Percentiles rank a stretch among this genome's conserved stretches.
These are phyloP conservation scores for Strongylocentrotus purpuratus DNA, from an alignment of 35 echinoderm and acorn worm genomes.

Conservation along the genomic window DNA sequence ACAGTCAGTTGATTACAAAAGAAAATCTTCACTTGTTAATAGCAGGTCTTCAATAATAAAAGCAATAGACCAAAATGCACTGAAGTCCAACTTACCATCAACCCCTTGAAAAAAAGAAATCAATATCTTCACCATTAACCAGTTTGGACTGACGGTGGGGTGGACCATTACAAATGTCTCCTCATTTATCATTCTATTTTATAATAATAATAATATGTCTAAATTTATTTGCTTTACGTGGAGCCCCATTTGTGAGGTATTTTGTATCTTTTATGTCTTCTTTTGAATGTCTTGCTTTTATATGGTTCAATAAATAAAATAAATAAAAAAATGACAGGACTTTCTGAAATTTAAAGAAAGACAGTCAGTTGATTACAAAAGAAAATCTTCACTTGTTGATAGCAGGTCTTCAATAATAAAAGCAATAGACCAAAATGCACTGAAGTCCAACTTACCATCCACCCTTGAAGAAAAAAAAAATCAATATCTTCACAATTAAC, in stretches of 20 bases:
- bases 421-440: not conserved
- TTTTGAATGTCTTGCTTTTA: no score
- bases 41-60: not conserved
- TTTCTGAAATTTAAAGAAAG: no score
- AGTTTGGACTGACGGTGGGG: not conserved
- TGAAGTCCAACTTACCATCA: not conserved
- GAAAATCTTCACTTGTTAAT: no score
- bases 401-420: not conserved
- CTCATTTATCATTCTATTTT: slow-evolving; percentile 29
- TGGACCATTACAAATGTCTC: not conserved
- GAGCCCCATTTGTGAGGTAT: no score
- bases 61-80: not conserved
- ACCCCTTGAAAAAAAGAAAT: not conserved
- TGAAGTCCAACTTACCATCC: not conserved
- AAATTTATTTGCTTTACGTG: no score
- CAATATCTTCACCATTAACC: slow-evolving; percentile 7
- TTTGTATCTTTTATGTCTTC: no score
- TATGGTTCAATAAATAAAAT: no score
- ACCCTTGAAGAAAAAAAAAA: not conserved
- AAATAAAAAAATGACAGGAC: no score
- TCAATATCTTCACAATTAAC: slow-evolving; percentile 2
- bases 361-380: no score
- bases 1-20: no score
- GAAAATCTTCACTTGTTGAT: no score
- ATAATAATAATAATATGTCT: no score